Conservation (phyloP, 2,797 vertebrate genomes). For the Mormyrus proboscirostris region DNA sequence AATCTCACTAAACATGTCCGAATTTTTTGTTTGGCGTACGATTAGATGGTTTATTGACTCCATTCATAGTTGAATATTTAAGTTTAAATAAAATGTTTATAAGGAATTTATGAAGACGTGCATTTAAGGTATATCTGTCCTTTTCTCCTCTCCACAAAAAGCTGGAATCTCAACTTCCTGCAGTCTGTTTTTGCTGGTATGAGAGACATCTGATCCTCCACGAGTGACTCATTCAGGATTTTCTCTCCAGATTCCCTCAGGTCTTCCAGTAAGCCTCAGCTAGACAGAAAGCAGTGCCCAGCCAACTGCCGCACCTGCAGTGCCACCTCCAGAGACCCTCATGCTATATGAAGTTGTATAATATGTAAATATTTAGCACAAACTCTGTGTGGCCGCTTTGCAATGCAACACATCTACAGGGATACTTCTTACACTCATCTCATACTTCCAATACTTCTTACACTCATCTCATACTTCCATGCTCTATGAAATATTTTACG, state of each 20-base stretch:
- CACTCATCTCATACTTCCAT: background rate
- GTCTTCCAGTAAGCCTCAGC: background rate
- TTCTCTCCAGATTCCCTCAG: constrained; percentile 1
- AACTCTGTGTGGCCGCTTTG: background rate
- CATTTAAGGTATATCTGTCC: background rate
- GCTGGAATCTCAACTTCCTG: background rate
- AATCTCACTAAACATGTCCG: background rate
- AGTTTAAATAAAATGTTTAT: background rate
- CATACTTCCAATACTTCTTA: background rate
- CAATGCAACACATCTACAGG: background rate
- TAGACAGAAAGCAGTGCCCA: background rate
- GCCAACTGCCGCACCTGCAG: background rate
- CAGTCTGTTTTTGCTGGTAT: background rate
- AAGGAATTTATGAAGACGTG: background rate
- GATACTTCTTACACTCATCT: background rate
- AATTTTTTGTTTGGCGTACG: background rate
- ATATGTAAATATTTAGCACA: background rate
- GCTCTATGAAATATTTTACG: background rate
- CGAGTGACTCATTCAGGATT: background rate
- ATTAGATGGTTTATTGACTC: background rate
- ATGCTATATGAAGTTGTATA: background rate
- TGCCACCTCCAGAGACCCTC: background rate
- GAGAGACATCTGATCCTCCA: background rate
- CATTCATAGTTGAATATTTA: background rate
- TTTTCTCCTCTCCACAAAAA: background rate